phyloP scores from a whole-genome alignment of 2,113 vertebrate species.

The Pelecanus crispus region DNA sequence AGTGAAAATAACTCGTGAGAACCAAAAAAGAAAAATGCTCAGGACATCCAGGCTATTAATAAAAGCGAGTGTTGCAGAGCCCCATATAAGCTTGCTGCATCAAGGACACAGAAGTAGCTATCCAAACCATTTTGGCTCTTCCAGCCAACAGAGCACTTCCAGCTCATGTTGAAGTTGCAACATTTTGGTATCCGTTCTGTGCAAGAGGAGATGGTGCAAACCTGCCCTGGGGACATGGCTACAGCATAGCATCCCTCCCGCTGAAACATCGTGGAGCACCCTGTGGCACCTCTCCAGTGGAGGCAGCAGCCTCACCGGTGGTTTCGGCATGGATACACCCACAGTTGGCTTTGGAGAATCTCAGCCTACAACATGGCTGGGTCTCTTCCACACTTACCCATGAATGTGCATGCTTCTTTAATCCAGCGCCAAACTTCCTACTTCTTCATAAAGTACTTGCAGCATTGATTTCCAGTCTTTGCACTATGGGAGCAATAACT shows the following conservation, averaged over 20 bases:
- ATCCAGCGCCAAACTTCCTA: not conserved
- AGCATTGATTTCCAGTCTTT: not conserved
- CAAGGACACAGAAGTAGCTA: not conserved
- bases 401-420: not conserved
- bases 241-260: not conserved
- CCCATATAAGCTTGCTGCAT: not conserved
- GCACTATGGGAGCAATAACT: constrained; percentile 14
- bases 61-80: not conserved
- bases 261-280: not conserved
- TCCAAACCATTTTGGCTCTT: not conserved
- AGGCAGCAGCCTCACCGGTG: not conserved
- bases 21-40: constrained; percentile 45
- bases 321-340: not conserved
- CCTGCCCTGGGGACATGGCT: rapidly evolving
- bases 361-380: not conserved
- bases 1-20: constrained; percentile 73
- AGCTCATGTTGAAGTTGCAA: not conserved
- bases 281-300: rapidly evolving
- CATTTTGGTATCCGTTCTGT: not conserved
- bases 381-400: not conserved
- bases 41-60: constrained; percentile 66
- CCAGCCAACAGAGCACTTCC: not conserved
- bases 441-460: not conserved
- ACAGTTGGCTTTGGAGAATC: not conserved
- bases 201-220: not conserved